These are phyloP conservation scores for Macroteleia sp. DNA, from an alignment of 2,888 invertebrate genomes.

Conservation along the genomic window DNA sequence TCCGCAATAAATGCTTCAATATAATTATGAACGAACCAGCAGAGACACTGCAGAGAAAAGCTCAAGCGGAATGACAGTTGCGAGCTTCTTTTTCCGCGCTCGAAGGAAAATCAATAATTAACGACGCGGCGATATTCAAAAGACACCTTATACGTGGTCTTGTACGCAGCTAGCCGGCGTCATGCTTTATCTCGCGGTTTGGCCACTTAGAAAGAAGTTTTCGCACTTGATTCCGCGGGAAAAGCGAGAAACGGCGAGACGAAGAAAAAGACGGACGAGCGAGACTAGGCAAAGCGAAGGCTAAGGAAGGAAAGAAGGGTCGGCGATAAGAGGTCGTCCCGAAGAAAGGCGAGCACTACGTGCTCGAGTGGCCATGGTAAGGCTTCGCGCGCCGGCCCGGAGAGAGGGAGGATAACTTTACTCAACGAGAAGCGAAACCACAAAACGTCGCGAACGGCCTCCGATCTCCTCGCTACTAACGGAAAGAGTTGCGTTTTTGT, in stretches of 20 bases:
- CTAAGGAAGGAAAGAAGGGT: no score
- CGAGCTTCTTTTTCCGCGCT: background rate
- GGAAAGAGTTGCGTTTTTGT: slow-evolving; percentile 47
- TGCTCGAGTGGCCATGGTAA: slow-evolving; percentile 47
- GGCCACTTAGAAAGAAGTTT: background rate
- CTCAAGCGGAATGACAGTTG: background rate
- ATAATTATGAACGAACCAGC: no score
- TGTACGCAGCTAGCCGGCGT: slow-evolving; percentile 14
- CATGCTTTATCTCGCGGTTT: slow-evolving; percentile 48
- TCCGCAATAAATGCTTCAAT: no score
- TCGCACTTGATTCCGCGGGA: slow-evolving; percentile 24
- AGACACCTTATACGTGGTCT: background rate
- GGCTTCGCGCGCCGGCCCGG: slow-evolving; percentile 38
- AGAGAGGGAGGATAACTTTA: slow-evolving; percentile 42
- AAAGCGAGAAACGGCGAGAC: slow-evolving; percentile 20
- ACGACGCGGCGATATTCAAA: slow-evolving; percentile 14
- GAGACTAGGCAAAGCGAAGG: no score
- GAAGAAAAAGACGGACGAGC: slow-evolving; percentile 21
- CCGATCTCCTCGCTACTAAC: slow-evolving; percentile 21
- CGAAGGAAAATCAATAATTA: slow-evolving; percentile 20
- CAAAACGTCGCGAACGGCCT: slow-evolving; percentile 54
- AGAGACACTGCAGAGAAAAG: no score
- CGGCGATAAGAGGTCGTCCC: slow-evolving; percentile 26
- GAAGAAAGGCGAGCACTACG: slow-evolving; percentile 45
- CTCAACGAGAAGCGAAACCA: slow-evolving; percentile 56